A percentile compares a stretch with the other conserved stretches of the same genome.
These are phyloP conservation scores for Argopecten irradians DNA, from an alignment of 1,140 invertebrate genomes.

Conservation along the genomic window DNA sequence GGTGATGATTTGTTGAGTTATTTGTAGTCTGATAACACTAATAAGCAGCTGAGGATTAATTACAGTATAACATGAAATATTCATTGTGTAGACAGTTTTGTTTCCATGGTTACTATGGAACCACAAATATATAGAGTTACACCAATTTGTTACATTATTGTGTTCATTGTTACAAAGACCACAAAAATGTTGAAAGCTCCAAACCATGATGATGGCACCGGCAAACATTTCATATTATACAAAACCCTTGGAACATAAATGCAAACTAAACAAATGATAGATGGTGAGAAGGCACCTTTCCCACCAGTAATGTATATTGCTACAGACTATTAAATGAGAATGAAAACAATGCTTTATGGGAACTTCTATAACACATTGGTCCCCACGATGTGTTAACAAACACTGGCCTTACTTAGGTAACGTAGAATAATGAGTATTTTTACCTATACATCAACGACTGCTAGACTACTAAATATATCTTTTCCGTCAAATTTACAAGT, in stretches of 20 bases:
- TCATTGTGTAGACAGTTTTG: no score
- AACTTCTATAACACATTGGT: not conserved
- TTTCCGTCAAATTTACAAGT: no score
- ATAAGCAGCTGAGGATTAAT: no score
- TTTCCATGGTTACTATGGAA: no score
- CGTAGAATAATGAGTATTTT: not conserved
- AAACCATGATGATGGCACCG: no score
- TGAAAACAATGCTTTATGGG: not conserved
- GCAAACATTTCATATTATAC: no score
- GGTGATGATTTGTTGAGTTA: not conserved
- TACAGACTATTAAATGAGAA: not conserved
- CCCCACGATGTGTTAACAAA: not conserved
- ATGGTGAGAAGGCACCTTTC: not conserved
- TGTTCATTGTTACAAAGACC: no score
- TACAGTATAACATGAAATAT: no score
- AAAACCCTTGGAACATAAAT: not conserved
- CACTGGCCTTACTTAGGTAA: slow-evolving; percentile 11
- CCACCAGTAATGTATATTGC: not conserved
- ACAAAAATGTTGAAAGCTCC: no score
- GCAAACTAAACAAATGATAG: not conserved
- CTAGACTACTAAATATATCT: not conserved
- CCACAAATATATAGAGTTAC: no score
- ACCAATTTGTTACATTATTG: no score
- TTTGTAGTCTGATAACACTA: no score
- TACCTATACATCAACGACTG: not conserved